Base-by-base conservation (phyloP, 2,888 invertebrate species). In the Sthenelais limicola region DNA sequence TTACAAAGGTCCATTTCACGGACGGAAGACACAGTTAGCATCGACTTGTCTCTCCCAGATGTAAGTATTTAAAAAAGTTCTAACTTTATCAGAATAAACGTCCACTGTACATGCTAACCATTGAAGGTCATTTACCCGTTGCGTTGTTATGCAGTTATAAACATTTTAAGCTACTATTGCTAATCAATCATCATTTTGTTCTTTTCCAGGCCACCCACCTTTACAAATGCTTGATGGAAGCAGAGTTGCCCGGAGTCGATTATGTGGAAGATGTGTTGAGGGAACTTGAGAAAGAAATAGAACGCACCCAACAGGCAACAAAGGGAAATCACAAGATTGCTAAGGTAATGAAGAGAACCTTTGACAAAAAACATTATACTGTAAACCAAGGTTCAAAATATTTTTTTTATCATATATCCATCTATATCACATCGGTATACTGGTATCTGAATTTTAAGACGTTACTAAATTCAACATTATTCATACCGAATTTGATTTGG, bases 321-420 rank as follows among this genome's bases (percentile, higher is more conserved):
- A 92, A 93, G 83, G 94, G 93, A 84, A 95, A 95, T 80, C 94
- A 95, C 69, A 96, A 96, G 89, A 94, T 94, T 73, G 94, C 94
- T 88, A 94, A 96, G 90, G 95, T 95, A 89, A 82, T 35, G 7
- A 43, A 32, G 12, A 5, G 5, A 62, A 43, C 18, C 43, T 43
- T 43, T 43, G n/a, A n/a, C n/a, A n/a, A n/a, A n/a, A n/a, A n/a
- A n/a, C n/a, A n/a, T n/a, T n/a, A n/a, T n/a, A n/a, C n/a, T n/a
- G n/a, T n/a, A n/a, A n/a, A n/a, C n/a, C n/a, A n/a, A n/a, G n/a
- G n/a, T n/a, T n/a, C n/a, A n/a, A n/a, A n/a, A n/a, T n/a, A n/a
- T n/a, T n/a, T n/a, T n/a, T n/a, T n/a, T n/a, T n/a, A n/a, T n/a
- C n/a, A n/a, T n/a, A n/a, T n/a, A n/a, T n/a, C n/a, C n/a, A n/a